Evolutionary conservation across 2,797 vertebrate genomes (phyloP).

Genomic region (Eospalax fontanierii): DNA sequence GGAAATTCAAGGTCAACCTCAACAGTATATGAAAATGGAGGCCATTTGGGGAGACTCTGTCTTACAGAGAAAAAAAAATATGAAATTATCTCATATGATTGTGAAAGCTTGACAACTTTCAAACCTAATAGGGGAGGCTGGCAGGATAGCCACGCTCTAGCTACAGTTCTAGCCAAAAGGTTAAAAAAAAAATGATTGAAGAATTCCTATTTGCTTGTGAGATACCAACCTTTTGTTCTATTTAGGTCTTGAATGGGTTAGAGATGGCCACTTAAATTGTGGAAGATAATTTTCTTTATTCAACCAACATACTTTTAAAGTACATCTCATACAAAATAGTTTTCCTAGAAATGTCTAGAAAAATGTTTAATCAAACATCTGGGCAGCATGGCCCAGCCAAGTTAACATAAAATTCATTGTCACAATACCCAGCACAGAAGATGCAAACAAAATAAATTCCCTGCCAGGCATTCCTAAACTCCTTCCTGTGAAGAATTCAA

Average conservation of each 20-base stretch:
- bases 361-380: background rate
- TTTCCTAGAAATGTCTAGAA: background rate
- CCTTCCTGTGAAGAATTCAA: constrained; percentile 45
- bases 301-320: background rate
- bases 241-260: background rate
- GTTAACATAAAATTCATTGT: constrained; percentile 21
- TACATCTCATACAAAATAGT: constrained; percentile 24
- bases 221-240: background rate
- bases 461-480: background rate
- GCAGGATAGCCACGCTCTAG: background rate
- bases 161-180: background rate
- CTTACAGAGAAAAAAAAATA: background rate
- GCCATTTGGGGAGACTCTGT: background rate
- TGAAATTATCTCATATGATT: background rate
- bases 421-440: background rate
- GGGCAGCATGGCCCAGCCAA: background rate
- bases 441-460: constrained; percentile 15
- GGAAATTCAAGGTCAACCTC: background rate
- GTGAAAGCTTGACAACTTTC: background rate
- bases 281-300: constrained; percentile 5
- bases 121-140: background rate
- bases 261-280: background rate
- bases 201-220: background rate
- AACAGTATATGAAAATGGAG: background rate
- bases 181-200: background rate